Conservation (phyloP, 2,113 vertebrate genomes). For the Tetrax tetrax region DNA sequence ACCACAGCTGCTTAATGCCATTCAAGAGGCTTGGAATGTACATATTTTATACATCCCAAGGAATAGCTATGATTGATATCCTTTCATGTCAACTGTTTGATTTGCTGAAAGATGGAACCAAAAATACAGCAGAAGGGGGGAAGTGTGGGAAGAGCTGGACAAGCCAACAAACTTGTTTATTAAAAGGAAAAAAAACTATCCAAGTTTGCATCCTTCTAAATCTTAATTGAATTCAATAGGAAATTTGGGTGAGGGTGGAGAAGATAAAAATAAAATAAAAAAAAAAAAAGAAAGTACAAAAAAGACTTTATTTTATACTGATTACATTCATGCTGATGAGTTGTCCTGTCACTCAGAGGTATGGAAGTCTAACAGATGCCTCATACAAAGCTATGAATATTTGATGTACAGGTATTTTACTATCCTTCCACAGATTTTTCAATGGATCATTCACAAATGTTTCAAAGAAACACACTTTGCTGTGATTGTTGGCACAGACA, state of each 20-base stretch:
- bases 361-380: not conserved
- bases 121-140: not conserved
- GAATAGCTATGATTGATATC: constrained; percentile 65
- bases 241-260: not conserved
- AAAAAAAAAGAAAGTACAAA: not conserved
- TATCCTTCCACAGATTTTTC: not conserved
- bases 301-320: not conserved
- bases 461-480: constrained; percentile 18
- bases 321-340: not conserved
- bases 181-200: not conserved
- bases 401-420: constrained; percentile 21
- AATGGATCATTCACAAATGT: constrained; percentile 33
- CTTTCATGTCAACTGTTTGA: constrained; percentile 63
- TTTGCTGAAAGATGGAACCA: constrained; percentile 62
- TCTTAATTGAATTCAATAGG: not conserved
- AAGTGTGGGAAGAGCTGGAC: constrained; percentile 26
- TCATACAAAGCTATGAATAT: not conserved
- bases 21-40: constrained; percentile 56
- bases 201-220: not conserved
- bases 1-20: constrained; percentile 70
- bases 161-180: constrained; percentile 16
- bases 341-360: not conserved
- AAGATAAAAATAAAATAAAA: not conserved
- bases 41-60: constrained; percentile 65
- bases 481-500: constrained; percentile 11